Evolutionary conservation across 2,797 vertebrate genomes (phyloP), one percentile per base, ranked within the genome.

Genomic region (Linurgus olivaceus): DNA sequence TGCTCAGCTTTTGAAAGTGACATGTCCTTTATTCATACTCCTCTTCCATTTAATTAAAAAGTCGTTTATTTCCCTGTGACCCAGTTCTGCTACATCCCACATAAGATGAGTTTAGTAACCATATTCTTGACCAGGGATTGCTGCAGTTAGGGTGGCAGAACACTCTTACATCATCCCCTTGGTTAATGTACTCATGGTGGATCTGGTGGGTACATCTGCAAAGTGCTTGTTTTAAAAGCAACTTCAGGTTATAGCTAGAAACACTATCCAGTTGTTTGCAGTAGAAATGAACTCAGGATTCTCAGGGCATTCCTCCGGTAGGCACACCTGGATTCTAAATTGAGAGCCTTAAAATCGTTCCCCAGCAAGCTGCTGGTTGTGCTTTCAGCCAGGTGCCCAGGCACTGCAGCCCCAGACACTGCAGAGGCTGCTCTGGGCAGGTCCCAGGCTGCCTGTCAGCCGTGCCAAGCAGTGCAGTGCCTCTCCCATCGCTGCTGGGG

Each of bases 401-500:
- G 44, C 45, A 17, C 25, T 0, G 0, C 67, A 66, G 67, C 13
- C 45, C 5, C 0, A 0, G 29, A 12, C 13, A 3, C 48, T 90
- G 47, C 14, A n/a, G 26, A 82, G 45, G 17, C 50, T 52, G 47
- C 84, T 71, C 44, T 25, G 75, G 63, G 72, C 57, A 59, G 18
- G 23, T 76, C 37, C 37, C 35, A 20, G 67, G 37, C 78, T 7
- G 33, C 33, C 55, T 35, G 55, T 25, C 55, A 57, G 33, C 54
- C 10, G 1, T 38, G 57, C 57, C 25, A 59, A 59, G 57, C 57
- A 38, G 16, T 1, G 0, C 1, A 2, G n/a, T 0, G 0, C 44
- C 59, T 47, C 0, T 0, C 70, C 52, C 59, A 2, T 0, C 2
- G 1, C 29, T 7, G 7, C 24, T 0, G 0, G 31, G 1, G 2